Conservation (phyloP, 64 coral and sea anemone species). For the Hydrozoanthus tunicans region DNA sequence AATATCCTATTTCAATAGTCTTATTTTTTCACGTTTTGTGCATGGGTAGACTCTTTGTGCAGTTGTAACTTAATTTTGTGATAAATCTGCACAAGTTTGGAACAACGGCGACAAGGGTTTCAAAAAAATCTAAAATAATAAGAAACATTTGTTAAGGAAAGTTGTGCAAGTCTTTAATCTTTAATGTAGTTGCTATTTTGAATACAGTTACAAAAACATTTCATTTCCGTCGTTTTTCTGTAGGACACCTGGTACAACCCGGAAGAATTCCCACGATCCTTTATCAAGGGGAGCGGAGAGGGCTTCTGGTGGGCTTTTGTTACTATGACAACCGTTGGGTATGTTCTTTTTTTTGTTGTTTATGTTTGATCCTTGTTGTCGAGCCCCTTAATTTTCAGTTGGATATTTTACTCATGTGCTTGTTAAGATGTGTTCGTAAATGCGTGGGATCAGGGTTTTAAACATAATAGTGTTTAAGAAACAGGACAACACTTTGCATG, state of each 20-base stretch:
- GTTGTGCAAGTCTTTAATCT: background rate
- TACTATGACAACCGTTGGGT: slow-evolving; percentile 99
- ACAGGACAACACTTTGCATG: too few species aligned
- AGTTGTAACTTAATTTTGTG: too few species aligned
- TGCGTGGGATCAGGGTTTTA: too few species aligned
- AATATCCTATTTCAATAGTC: background rate
- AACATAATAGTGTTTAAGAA: too few species aligned
- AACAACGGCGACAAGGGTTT: background rate
- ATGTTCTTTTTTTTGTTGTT: slow-evolving; percentile 9
- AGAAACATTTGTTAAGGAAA: background rate
- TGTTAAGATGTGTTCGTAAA: too few species aligned
- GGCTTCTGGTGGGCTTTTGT: slow-evolving; percentile 99
- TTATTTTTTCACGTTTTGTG: background rate
- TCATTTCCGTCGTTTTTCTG: background rate
- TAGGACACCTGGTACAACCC: slow-evolving; percentile 97
- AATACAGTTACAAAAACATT: background rate
- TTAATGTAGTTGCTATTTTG: background rate
- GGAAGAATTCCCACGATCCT: slow-evolving; percentile 91
- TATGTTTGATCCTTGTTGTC: background rate
- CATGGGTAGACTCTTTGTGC: background rate
- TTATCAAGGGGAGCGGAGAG: slow-evolving; percentile 81
- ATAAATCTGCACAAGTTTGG: too few species aligned
- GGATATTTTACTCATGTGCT: too few species aligned
- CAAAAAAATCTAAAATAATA: background rate
- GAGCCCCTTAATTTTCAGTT: too few species aligned